Percentiles rank a stretch among this genome's conserved stretches.
These are phyloP conservation scores for Pyxicephalus adspersus DNA, from an alignment of 2,113 vertebrate genomes.

Conservation along the genomic window DNA sequence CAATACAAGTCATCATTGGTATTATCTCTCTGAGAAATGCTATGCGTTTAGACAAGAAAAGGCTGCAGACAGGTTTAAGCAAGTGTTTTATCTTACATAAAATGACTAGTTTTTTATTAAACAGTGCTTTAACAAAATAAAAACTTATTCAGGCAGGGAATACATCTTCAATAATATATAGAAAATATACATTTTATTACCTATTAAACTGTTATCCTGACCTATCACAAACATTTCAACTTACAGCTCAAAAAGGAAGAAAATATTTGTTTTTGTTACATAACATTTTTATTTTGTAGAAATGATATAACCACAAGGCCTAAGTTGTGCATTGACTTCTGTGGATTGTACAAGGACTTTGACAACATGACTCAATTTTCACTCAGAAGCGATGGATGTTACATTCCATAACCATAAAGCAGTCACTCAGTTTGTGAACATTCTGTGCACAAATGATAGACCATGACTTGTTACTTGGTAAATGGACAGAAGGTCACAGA, in stretches of 20 bases:
- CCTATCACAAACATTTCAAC: background rate
- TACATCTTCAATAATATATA: no score
- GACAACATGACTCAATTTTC: slow-evolving; percentile 20
- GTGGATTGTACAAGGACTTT: slow-evolving; percentile 20
- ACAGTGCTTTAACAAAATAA: no score
- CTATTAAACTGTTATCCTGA: background rate
- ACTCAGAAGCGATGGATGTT: slow-evolving; percentile 15
- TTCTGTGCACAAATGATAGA: slow-evolving; percentile 30
- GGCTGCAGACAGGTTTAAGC: no score
- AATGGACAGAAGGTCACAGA: slow-evolving; percentile 26
- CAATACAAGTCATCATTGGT: no score
- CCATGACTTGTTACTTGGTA: slow-evolving; percentile 18
- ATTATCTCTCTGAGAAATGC: no score
- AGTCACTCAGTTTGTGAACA: slow-evolving; percentile 1
- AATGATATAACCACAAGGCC: background rate
- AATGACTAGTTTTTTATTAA: no score
- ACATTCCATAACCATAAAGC: slow-evolving; percentile 26
- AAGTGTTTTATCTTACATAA: no score
- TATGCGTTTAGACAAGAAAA: no score
- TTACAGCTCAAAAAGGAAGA: background rate
- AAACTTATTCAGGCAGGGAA: no score
- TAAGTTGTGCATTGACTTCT: background rate
- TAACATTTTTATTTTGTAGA: background rate
- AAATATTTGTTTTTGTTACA: background rate
- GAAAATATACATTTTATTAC: no score